Conservation (phyloP, 2,797 vertebrate species). For the Fratercula arctica region DNA sequence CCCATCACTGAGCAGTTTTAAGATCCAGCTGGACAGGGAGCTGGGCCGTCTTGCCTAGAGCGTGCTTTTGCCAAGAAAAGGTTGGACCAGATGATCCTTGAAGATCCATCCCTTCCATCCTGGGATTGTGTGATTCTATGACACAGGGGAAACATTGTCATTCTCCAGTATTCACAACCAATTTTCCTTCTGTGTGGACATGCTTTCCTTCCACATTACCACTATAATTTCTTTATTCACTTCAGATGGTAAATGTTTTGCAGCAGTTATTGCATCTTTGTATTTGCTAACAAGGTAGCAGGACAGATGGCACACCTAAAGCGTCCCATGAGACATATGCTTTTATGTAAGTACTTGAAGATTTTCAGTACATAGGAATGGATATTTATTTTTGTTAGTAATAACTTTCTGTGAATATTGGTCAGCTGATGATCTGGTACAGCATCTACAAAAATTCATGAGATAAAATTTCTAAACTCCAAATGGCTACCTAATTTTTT, state of each 20-base stretch:
- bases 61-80: neutral
- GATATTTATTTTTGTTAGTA: neutral
- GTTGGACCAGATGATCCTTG: neutral
- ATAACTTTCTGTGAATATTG: neutral
- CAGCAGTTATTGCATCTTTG: neutral
- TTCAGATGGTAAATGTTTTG: slow-evolving; percentile 1
- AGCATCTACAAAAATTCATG: neutral
- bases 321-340: neutral
- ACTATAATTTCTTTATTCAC: neutral
- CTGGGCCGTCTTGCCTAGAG: neutral
- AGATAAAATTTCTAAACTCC: neutral
- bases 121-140: neutral
- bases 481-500: neutral
- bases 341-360: neutral
- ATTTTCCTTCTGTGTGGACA: neutral
- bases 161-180: neutral
- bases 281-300: slow-evolving; percentile 22
- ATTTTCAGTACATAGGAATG: neutral
- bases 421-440: neutral
- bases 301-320: slow-evolving; percentile 38
- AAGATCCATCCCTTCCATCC: neutral
- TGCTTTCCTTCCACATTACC: neutral
- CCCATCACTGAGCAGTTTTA: neutral
- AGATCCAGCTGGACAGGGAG: neutral
- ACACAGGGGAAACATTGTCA: neutral